Conservation (phyloP, 2,113 vertebrate genomes). For the Seriola quinqueradiata region DNA sequence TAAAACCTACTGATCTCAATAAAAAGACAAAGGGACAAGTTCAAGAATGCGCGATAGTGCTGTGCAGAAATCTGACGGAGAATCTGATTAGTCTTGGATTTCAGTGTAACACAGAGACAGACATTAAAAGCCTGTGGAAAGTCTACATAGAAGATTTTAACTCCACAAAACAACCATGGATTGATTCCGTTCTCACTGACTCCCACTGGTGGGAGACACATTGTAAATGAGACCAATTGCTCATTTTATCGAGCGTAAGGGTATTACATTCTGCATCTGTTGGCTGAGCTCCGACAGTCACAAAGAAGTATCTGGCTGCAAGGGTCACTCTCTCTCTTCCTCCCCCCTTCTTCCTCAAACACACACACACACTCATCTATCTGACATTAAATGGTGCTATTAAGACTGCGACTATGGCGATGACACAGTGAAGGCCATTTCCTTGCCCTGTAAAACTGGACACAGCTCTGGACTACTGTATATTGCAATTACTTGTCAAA, state of each 20-base stretch:
- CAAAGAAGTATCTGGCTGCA: slow-evolving; percentile 45
- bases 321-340: slow-evolving; percentile 32
- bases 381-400: slow-evolving; percentile 60
- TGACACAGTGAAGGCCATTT: slow-evolving; percentile 53
- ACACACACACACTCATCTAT: slow-evolving; percentile 31
- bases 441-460: slow-evolving; percentile 60
- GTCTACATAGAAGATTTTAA: slow-evolving; percentile 31
- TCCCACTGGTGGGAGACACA: slow-evolving; percentile 50
- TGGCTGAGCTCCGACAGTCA: slow-evolving; percentile 58
- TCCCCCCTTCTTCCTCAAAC: slow-evolving; percentile 25
- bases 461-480: slow-evolving; percentile 22
- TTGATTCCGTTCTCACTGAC: slow-evolving; percentile 48
- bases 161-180: slow-evolving; percentile 23
- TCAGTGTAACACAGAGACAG: slow-evolving; percentile 22
- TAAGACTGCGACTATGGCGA: slow-evolving; percentile 31
- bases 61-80: slow-evolving; percentile 27
- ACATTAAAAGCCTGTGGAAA: slow-evolving; percentile 55
- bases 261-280: slow-evolving; percentile 60
- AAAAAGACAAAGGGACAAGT: slow-evolving; percentile 15
- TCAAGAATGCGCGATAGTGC: slow-evolving; percentile 1
- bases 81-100: slow-evolving; percentile 43
- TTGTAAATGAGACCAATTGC: slow-evolving; percentile 63
- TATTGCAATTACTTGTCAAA: slow-evolving; percentile 59
- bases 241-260: slow-evolving; percentile 71
- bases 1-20: slow-evolving; percentile 3